Base-by-base conservation (phyloP, 1,140 invertebrate species). In the Tetraneura akinire region DNA sequence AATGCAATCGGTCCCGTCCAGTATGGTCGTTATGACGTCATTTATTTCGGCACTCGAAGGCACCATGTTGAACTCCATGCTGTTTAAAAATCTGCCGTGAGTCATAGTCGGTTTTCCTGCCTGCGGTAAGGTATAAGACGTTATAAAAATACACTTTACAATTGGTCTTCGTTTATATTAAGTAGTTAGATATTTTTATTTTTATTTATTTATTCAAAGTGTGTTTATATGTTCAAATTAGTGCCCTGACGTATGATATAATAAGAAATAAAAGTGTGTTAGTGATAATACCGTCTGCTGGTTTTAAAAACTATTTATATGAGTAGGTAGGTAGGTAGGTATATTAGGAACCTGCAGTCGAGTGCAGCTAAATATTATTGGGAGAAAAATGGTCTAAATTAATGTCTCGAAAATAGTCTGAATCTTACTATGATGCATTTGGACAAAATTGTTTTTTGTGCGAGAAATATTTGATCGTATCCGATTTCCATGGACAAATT, bases 381-480 rank as follows among this genome's bases (percentile, higher is more conserved):
- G 0, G n/a, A 53, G 2, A 10, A 13, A 21, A 23, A 55, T 21
- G 1, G 3, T 11, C 26, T 37, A 37, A 29, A 26, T 62, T 8
- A 1, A 32, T 62, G 14, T 16, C 5, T 8, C 14, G 2, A 23
- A 16, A n/a, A n/a, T n/a, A n/a, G n/a, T n/a, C 32, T 8, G 21
- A 68, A n/a, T n/a, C 64, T 68, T 11, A 74, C 71, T 23, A 74
- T 21, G n/a, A 57, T 74, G 53, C 71, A 74, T 37, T 74, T 74
- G 13, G 71, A 57, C 32, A 74, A 74, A 6, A 74, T n/a, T 1
- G 21, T 74, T 18, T 74, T 74, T 14, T 74, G 71, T 3, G 71
- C 71, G 8, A 55, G 16, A 37, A 74, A 55, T 74, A 74, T 74
- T 8, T 23, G 37, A 8, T 74, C 29, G n/a, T 57, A 10, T 0